These are phyloP conservation scores for Oryzias melastigma DNA, from an alignment of 2,113 vertebrate species.

Conservation along the genomic window DNA sequence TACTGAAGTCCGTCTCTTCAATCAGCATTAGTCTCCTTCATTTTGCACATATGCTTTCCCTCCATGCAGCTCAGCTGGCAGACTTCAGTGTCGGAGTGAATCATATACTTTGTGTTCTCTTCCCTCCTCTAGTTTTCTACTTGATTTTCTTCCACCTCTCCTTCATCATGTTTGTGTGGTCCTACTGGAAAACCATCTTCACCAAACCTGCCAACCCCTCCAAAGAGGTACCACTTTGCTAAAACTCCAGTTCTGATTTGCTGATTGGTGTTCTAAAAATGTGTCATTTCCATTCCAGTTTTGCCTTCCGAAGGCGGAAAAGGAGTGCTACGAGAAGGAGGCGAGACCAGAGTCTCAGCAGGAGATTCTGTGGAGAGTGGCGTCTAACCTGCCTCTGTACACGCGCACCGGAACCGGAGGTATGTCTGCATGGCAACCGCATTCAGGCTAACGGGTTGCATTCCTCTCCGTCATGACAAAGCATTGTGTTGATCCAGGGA, in stretches of 20 bases:
- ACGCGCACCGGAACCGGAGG: slow-evolving; percentile 88
- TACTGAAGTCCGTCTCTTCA: slow-evolving; percentile 9
- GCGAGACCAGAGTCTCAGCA: slow-evolving; percentile 87
- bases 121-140: slow-evolving; percentile 86
- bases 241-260: neutral
- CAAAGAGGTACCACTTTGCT: slow-evolving; percentile 84
- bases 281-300: slow-evolving; percentile 71
- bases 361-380: slow-evolving; percentile 86
- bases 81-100: neutral
- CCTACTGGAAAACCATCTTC: slow-evolving; percentile 98
- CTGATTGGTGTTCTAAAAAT: neutral
- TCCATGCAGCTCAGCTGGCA: neutral
- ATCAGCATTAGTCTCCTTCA: slow-evolving; percentile 22
- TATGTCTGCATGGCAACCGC: slow-evolving; percentile 43
- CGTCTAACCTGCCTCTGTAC: slow-evolving; percentile 87
- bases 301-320: slow-evolving; percentile 85
- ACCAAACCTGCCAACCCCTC: slow-evolving; percentile 87
- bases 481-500: slow-evolving; percentile 74
- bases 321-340: slow-evolving; percentile 86
- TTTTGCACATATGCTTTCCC: slow-evolving; percentile 24
- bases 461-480: neutral
- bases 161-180: slow-evolving; percentile 97
- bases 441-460: neutral
- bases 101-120: neutral
- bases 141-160: slow-evolving; percentile 94